Base-by-base conservation (phyloP, 2,113 vertebrate species). In the Papio anubis region DNA sequence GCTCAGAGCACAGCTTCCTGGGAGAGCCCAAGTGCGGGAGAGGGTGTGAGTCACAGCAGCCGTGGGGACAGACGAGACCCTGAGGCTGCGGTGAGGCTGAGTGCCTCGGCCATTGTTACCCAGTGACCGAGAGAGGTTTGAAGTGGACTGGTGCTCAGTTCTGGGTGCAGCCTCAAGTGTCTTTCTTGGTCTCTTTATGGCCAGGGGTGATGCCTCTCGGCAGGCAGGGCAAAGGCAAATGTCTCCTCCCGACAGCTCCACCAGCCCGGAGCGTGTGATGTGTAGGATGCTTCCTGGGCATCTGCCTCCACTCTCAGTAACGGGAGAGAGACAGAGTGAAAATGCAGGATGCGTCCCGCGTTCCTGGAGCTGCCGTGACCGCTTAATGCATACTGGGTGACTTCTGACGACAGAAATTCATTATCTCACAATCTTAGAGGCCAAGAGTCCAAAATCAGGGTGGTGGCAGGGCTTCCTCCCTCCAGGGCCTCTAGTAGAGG, bases 321-420 rank as follows among this genome's bases (percentile, higher is more conserved):
- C 2, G 3, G 72, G 21, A 30, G 25, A 66, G 48, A 23, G 35
- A 43, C 0, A 13, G 61, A 13, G 12, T 32, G 61, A 64, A 64
- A 64, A 64, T 32, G 11, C 61, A 64, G 61, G 61, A 6, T 32
- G 61, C 2, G 5, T 30, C 61, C 61, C 2, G 11, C 30, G 10
- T 25, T 25, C 66, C 8, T 16, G 12, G 55, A 30, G 83, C 4
- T 27, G 52, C 81, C 73, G 9, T 0, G 6, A 10, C 27, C 35
- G 0, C 18, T 2, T 5, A 11, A 57, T 0, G 21, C 8, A 2
- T 8, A 3, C 30, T 1, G 38, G 50, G 76, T 0, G 18, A 55
- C 40, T 32, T n/a, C 66, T 1, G 50, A 25, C 0, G 13, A 32
- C 10, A 21, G 76, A 9, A 3, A 25, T 0, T 9, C 1, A 5